A percentile compares a stretch with the other conserved stretches of the same genome.
Evolutionary conservation across 53 echinoderm and acorn worm species (phyloP).

Genomic region (Patiria pectinifera): DNA sequence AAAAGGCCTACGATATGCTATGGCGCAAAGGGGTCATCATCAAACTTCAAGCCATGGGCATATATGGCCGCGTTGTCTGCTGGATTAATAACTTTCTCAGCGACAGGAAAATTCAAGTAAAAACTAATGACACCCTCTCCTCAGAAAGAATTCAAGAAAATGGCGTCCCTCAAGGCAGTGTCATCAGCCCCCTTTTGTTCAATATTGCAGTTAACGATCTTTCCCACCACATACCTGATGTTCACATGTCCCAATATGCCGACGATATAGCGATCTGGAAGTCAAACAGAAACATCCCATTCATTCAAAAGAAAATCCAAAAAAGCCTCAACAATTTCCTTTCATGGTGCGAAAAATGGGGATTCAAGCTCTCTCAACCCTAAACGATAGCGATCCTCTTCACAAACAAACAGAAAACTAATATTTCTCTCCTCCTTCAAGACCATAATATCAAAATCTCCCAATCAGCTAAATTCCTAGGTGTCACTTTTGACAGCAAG

Average conservation of each 20-base stretch:
- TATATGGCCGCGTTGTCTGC: neutral
- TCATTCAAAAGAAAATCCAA: slow-evolving; percentile 14
- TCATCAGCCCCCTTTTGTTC: slow-evolving; percentile 22
- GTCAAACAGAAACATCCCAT: slow-evolving; percentile 12
- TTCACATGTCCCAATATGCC: slow-evolving; percentile 30
- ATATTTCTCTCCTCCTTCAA: neutral
- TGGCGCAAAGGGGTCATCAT: slow-evolving; percentile 39
- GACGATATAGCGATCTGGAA: slow-evolving; percentile 42
- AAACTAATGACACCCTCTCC: neutral
- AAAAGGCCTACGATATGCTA: slow-evolving; percentile 36
- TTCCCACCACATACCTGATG: neutral
- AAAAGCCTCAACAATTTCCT: neutral
- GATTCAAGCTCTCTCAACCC: neutral
- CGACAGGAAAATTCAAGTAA: slow-evolving; percentile 16
- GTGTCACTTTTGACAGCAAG: slow-evolving; percentile 42
- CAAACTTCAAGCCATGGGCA: slow-evolving; percentile 25
- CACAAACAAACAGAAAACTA: neutral
- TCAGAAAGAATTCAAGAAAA: neutral
- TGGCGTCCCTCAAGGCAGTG: slow-evolving; percentile 50
- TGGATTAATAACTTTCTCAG: slow-evolving; percentile 19
- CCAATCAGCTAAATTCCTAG: neutral
- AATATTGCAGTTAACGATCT: slow-evolving; percentile 39
- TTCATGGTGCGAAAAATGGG: slow-evolving; percentile 27
- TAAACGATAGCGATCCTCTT: slow-evolving; percentile 8
- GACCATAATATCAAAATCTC: neutral